phyloP scores from a whole-genome alignment of 2,797 vertebrate species.

The Muscicapa striata region DNA sequence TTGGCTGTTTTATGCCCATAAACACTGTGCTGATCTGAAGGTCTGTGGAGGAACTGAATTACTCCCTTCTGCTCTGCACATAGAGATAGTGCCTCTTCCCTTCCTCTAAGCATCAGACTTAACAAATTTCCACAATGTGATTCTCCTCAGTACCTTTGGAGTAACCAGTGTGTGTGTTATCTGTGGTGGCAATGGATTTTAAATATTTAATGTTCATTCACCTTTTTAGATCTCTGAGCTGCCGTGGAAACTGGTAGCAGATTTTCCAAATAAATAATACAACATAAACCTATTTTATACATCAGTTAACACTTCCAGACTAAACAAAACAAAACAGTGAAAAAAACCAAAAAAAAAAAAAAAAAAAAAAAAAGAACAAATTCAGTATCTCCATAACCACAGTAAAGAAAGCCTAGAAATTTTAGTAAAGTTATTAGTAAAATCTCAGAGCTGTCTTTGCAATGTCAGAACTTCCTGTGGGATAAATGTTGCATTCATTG shows the following conservation, averaged over 20 bases:
- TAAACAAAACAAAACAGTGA: not conserved
- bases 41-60: not conserved
- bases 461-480: not conserved
- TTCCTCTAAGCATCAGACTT: not conserved
- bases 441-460: not conserved
- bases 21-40: not conserved
- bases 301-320: not conserved
- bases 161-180: not conserved
- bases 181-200: not conserved
- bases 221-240: constrained; percentile 37
- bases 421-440: not conserved
- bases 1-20: not conserved
- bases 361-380: not conserved
- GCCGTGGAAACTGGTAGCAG: not conserved
- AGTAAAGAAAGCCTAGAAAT: not conserved
- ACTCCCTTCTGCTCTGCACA: not conserved
- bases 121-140: not conserved
- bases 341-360: not conserved
- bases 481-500: not conserved
- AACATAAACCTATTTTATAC: constrained; percentile 14
- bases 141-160: not conserved
- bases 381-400: not conserved
- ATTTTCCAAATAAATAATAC: constrained; percentile 54
- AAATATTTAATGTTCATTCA: constrained; percentile 51
- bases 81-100: not conserved